phyloP scores from a whole-genome alignment of 2,888 invertebrate species.

The Drosophila suboccidentalis region DNA sequence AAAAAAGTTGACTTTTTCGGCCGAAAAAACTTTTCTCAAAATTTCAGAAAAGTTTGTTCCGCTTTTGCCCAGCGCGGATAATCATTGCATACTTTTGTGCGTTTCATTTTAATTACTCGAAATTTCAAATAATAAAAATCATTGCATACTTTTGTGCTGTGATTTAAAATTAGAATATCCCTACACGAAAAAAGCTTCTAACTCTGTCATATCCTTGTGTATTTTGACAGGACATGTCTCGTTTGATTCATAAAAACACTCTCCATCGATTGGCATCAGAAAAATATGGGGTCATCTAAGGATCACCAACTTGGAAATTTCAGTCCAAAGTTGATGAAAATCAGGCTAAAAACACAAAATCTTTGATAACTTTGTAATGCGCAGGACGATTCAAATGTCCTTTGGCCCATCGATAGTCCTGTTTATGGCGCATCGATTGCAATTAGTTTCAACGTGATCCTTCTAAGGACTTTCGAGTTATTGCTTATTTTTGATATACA shows the following conservation, averaged over 20 bases:
- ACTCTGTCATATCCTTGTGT: not conserved
- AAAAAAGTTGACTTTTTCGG: no score
- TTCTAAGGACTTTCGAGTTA: no score
- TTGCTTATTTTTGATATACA: no score
- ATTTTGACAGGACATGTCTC: not conserved
- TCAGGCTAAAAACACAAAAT: no score
- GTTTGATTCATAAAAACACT: not conserved
- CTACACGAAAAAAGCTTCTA: not conserved
- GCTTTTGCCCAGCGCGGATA: no score
- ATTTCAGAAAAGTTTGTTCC: no score
- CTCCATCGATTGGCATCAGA: not conserved
- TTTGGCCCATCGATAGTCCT: not conserved
- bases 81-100: conserved; percentile 9
- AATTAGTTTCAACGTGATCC: not conserved
- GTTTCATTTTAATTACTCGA: not conserved
- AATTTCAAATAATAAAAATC: not conserved
- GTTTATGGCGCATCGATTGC: not conserved
- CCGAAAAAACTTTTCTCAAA: no score
- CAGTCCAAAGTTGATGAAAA: not conserved
- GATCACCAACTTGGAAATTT: not conserved
- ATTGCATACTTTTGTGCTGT: conserved; percentile 6
- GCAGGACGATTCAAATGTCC: conserved; percentile 4
- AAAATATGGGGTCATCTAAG: not conserved
- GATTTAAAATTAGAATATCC: not conserved
- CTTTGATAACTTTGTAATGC: not conserved